A percentile compares a stretch with the other conserved stretches of the same genome.
phyloP scores from a whole-genome alignment of 2,113 vertebrate species.

The Chionomys nivalis region DNA sequence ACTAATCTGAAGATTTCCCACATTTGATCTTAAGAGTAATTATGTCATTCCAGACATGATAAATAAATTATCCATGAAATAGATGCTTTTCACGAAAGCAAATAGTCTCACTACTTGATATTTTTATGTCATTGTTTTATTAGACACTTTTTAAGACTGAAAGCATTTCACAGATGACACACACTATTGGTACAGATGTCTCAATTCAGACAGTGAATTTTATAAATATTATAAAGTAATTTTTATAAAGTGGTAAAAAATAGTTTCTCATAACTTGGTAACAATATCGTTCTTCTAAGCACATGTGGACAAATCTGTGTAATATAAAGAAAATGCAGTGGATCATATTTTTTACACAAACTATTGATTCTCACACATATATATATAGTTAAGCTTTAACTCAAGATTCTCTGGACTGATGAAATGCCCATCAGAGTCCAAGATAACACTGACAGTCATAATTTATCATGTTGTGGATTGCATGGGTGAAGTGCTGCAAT shows the following conservation, averaged over 20 bases:
- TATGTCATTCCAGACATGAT: neutral
- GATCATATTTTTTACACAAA: slow-evolving; percentile 3
- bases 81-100: neutral
- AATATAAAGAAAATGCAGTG: neutral
- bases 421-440: slow-evolving; percentile 63
- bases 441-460: slow-evolving; percentile 71
- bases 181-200: neutral
- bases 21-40: slow-evolving; percentile 48
- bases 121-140: slow-evolving; percentile 8
- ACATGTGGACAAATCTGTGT: slow-evolving; percentile 10
- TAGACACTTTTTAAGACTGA: neutral
- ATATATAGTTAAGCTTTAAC: slow-evolving; percentile 37
- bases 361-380: slow-evolving; percentile 35
- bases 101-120: neutral
- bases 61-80: slow-evolving; percentile 17
- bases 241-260: slow-evolving; percentile 35
- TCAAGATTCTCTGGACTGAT: slow-evolving; percentile 66
- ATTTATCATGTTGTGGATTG: slow-evolving; percentile 71
- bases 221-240: neutral
- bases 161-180: slow-evolving; percentile 30
- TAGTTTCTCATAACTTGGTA: slow-evolving; percentile 44
- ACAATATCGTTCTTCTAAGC: slow-evolving; percentile 11
- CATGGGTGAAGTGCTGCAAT: slow-evolving; percentile 67
- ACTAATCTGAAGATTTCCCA: neutral
- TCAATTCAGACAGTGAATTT: slow-evolving; percentile 33